Evolutionary conservation across 2,888 invertebrate genomes (phyloP).

Genomic region (Hyles lineata): DNA sequence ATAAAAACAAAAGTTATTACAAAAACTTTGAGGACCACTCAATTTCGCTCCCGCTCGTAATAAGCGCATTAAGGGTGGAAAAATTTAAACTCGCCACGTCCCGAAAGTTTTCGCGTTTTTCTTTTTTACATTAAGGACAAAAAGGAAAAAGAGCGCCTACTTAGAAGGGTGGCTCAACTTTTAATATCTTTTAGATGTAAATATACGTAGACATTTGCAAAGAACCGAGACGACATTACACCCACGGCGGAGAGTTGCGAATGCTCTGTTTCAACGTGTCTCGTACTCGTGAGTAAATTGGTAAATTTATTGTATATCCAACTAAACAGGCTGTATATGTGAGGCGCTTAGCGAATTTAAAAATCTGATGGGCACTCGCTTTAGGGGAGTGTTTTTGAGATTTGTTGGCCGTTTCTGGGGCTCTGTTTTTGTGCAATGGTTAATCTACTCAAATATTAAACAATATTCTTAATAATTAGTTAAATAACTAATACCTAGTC

Average conservation of each 20-base stretch:
- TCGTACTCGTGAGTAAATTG: conserved; percentile 45
- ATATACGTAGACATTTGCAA: conserved; percentile 37
- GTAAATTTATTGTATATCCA: conserved; percentile 54
- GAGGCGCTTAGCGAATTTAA: conserved; percentile 75
- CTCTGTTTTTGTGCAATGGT: too few species aligned
- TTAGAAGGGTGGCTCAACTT: conserved; percentile 82
- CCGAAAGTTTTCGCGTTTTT: conserved; percentile 77
- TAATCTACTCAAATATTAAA: not conserved
- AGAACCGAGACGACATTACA: conserved; percentile 31
- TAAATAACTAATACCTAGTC: too few species aligned
- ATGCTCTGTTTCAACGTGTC: conserved; percentile 35
- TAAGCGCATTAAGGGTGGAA: conserved; percentile 82
- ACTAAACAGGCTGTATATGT: conserved; percentile 66
- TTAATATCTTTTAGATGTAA: conserved; percentile 68
- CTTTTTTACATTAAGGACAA: conserved; percentile 81
- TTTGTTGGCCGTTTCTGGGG: not conserved
- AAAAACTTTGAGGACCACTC: conserved; percentile 71
- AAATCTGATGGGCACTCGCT: conserved; percentile 61
- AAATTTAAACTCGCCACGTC: conserved; percentile 73
- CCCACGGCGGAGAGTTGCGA: conserved; percentile 36
- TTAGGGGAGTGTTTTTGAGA: conserved; percentile 56
- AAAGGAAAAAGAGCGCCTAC: conserved; percentile 71
- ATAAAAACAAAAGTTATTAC: conserved; percentile 69
- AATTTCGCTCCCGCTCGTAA: conserved; percentile 79
- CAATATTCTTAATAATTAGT: not conserved